Evolutionary conservation across 2,797 vertebrate species (phyloP).

Genomic region (Catamblyrhynchus diadema): DNA sequence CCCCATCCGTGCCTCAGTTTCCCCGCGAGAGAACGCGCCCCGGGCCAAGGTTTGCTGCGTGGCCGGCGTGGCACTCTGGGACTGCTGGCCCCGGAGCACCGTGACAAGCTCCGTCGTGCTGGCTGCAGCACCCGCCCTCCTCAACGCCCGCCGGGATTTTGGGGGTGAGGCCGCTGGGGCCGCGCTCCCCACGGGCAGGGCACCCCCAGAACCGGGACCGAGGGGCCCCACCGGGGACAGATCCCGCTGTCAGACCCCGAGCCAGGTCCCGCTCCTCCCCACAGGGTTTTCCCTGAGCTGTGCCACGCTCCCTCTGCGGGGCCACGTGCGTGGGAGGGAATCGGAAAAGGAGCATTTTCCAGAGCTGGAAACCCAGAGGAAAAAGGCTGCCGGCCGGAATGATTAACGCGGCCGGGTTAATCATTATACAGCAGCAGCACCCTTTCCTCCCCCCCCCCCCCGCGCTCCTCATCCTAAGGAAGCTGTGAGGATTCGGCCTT

Average conservation of each 20-base stretch:
- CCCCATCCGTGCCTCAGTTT: slow-evolving; percentile 10
- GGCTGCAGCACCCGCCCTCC: neutral
- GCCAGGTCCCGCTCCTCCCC: neutral
- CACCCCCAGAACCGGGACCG: neutral
- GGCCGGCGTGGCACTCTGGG: neutral
- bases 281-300: neutral
- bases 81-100: neutral
- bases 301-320: neutral
- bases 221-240: neutral
- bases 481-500: slow-evolving; percentile 7
- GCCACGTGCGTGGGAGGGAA: neutral
- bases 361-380: slow-evolving; percentile 38
- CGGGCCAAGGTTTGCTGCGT: slow-evolving; percentile 3
- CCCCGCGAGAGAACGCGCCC: neutral
- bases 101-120: neutral
- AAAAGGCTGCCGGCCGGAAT: slow-evolving; percentile 22
- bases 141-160: neutral
- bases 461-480: neutral
- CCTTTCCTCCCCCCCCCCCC: too few relatives aligned
- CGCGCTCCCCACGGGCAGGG: neutral
- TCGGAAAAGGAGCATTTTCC: slow-evolving; percentile 36
- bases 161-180: neutral
- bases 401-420: slow-evolving; percentile 21
- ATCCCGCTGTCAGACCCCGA: neutral
- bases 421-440: slow-evolving; percentile 20